Evolutionary conservation across 2,113 vertebrate genomes (phyloP).

Genomic region (Cyanoliseus patagonus): DNA sequence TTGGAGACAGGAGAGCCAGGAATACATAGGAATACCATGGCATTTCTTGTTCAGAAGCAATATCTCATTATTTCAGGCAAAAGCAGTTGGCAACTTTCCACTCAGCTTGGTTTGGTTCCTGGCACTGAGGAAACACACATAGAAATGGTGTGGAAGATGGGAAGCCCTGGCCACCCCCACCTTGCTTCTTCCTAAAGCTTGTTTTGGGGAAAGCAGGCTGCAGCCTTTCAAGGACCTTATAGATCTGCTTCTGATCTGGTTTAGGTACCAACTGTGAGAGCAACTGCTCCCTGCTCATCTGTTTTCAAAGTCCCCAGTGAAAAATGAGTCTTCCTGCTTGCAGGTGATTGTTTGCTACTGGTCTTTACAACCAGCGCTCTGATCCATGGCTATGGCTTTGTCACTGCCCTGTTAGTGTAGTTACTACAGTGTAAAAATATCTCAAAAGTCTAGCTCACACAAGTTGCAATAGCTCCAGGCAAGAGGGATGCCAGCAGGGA

Average conservation of each 20-base stretch:
- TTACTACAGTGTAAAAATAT: neutral
- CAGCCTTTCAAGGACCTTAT: neutral
- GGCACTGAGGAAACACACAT: neutral
- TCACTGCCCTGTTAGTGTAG: neutral
- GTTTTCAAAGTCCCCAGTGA: neutral
- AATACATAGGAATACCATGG: neutral
- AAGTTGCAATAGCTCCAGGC: constrained; percentile 12
- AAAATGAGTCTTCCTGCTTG: neutral
- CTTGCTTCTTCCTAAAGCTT: neutral
- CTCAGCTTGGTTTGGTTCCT: neutral
- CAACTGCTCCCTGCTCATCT: neutral
- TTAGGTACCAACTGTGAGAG: neutral
- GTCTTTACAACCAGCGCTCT: neutral
- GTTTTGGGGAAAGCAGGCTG: neutral
- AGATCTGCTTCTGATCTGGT: neutral
- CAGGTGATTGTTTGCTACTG: neutral
- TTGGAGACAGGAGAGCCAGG: neutral
- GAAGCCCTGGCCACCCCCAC: neutral
- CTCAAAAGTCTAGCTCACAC: neutral
- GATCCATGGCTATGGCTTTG: neutral
- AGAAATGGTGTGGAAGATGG: neutral
- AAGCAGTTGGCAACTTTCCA: neutral
- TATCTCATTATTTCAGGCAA: neutral
- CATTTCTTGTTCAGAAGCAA: neutral
- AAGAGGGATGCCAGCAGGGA: neutral